Conservation (phyloP, 2,113 vertebrate species). For the Gymnarchus niloticus region DNA sequence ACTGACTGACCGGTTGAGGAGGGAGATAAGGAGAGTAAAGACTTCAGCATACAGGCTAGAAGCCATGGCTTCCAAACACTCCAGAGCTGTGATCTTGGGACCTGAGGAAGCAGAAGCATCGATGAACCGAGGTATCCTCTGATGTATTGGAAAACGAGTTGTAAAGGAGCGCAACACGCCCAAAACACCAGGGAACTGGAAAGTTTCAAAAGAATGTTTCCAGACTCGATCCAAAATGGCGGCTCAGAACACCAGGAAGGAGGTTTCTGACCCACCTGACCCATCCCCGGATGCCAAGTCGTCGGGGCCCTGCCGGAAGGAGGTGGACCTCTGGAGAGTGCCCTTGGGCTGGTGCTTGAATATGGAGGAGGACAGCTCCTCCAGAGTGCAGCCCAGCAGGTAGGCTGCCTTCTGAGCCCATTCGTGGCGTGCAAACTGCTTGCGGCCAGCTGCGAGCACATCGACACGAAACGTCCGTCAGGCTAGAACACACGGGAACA, state of each 20-base stretch:
- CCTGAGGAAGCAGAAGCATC: conserved; percentile 54
- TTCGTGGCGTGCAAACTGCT: conserved; percentile 92
- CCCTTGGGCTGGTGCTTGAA: conserved; percentile 89
- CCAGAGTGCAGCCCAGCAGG: conserved; percentile 80
- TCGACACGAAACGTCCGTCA: background rate
- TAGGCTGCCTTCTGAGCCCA: conserved; percentile 97
- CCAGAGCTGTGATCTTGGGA: conserved; percentile 79
- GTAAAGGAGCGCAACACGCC: no score
- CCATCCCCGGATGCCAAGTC: conserved; percentile 63
- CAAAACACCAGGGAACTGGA: background rate
- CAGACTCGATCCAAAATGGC: background rate
- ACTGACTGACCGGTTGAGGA: conserved; percentile 79
- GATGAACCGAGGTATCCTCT: background rate
- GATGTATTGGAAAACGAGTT: background rate
- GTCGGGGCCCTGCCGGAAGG: conserved; percentile 83
- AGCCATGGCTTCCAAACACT: conserved; percentile 91
- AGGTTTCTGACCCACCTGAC: conserved; percentile 51
- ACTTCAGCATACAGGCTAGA: conserved; percentile 87
- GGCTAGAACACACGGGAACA: background rate
- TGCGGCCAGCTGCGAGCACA: conserved; percentile 63
- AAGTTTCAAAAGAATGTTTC: background rate
- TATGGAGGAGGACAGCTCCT: conserved; percentile 89
- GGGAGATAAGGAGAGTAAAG: conserved; percentile 88
- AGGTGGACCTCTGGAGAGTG: conserved; percentile 78
- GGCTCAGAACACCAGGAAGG: background rate